A percentile compares a stretch with the other conserved stretches of the same genome.
Evolutionary conservation across 2,113 vertebrate genomes (phyloP).

Genomic region (Aspiorhynchus laticeps): DNA sequence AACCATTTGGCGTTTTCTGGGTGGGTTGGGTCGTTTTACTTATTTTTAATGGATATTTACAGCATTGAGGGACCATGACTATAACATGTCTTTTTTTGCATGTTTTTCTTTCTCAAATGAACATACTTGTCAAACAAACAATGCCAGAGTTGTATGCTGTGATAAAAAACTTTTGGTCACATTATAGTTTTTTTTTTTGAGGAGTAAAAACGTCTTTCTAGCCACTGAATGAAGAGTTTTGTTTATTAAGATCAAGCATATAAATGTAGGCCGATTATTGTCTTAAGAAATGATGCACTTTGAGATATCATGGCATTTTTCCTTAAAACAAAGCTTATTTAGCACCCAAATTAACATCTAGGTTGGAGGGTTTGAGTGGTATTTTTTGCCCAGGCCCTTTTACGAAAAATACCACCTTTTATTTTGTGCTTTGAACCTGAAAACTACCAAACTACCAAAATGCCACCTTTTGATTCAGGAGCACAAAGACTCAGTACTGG

Average conservation of each 20-base stretch:
- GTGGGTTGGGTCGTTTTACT: background rate
- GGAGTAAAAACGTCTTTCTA: background rate
- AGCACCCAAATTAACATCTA: background rate
- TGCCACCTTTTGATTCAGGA: constrained; percentile 40
- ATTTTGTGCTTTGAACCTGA: constrained; percentile 42
- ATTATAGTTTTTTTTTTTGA: background rate
- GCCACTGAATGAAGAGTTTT: background rate
- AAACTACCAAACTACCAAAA: constrained; percentile 30
- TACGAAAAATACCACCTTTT: background rate
- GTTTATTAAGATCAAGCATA: background rate
- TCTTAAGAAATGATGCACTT: background rate
- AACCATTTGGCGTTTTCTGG: background rate
- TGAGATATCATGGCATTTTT: background rate
- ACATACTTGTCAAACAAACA: background rate
- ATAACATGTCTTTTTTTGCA: background rate
- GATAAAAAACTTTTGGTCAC: background rate
- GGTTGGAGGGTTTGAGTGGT: constrained; percentile 1
- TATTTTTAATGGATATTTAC: background rate
- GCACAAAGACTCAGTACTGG: constrained; percentile 39
- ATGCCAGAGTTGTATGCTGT: background rate
- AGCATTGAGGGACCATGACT: background rate
- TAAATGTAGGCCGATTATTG: background rate
- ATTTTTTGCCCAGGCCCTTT: constrained; percentile 1
- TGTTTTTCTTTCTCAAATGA: background rate
- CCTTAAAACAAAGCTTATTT: background rate